These are phyloP conservation scores for Iguana delicatissima DNA, from an alignment of 2,797 vertebrate species.

Conservation along the genomic window DNA sequence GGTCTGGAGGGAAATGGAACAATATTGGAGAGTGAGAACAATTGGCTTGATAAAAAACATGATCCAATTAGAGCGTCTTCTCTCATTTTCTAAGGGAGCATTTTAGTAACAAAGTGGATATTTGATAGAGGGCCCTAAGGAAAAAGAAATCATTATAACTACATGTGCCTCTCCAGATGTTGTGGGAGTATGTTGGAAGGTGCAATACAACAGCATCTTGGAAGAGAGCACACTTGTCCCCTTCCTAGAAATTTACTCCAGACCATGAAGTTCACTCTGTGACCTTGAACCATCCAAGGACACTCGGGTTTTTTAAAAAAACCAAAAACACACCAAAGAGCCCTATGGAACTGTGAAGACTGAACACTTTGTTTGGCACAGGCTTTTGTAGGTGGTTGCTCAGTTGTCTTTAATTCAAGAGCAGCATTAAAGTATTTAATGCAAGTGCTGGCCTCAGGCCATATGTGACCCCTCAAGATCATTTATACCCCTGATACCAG, in stretches of 20 bases:
- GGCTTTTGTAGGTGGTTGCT: no score
- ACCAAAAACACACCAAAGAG: no score
- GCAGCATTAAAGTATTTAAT: no score
- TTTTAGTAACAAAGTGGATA: neutral
- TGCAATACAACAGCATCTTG: neutral
- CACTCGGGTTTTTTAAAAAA: neutral
- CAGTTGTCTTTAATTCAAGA: no score
- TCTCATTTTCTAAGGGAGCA: neutral
- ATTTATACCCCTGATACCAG: no score
- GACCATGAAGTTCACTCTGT: neutral
- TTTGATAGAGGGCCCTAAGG: neutral
- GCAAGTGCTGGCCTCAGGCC: no score
- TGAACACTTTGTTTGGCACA: no score
- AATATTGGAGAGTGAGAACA: conserved; percentile 6
- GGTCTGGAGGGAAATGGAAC: neutral
- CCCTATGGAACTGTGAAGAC: no score
- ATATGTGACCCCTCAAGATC: no score
- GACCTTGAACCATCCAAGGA: neutral
- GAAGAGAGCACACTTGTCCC: neutral
- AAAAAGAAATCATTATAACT: neutral
- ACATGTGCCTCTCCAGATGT: neutral
- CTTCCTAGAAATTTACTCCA: neutral
- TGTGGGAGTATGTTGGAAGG: neutral
- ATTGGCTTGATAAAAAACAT: neutral
- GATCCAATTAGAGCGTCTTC: neutral